Evolutionary conservation across 2,888 invertebrate species (phyloP).

Genomic region (Chloroclysta siterata): DNA sequence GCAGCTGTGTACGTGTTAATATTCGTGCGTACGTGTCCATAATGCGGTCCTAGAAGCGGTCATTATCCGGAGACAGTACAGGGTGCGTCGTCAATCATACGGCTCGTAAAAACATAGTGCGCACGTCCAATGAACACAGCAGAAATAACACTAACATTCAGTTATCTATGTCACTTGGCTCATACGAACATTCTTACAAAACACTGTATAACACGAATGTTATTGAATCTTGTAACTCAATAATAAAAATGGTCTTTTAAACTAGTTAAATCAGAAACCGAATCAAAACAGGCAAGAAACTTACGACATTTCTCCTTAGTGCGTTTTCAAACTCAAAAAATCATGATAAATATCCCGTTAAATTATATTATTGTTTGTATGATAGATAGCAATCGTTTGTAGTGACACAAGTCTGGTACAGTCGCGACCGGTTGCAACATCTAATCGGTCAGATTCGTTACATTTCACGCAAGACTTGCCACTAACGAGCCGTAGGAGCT

Average conservation of each 20-base stretch:
- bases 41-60: conserved; percentile 59
- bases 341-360: no score
- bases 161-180: conserved; percentile 5
- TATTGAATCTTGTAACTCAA: no score
- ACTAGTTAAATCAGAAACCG: no score
- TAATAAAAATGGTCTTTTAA: no score
- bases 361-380: no score
- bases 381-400: neutral
- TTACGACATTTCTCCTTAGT: no score
- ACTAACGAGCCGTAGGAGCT: conserved; percentile 47
- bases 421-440: conserved; percentile 50
- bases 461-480: conserved; percentile 67
- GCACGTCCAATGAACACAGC: conserved; percentile 43
- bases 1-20: conserved; percentile 54
- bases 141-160: conserved; percentile 4
- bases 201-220: no score
- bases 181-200: no score
- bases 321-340: no score
- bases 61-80: conserved; percentile 49
- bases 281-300: no score
- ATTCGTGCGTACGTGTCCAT: conserved; percentile 58
- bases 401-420: conserved; percentile 35
- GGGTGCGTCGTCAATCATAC: conserved; percentile 73
- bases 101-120: conserved; percentile 64
- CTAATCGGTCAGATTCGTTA: conserved; percentile 61